Base-by-base conservation (phyloP, 2,797 vertebrate species). In the Esox masquinongy region DNA sequence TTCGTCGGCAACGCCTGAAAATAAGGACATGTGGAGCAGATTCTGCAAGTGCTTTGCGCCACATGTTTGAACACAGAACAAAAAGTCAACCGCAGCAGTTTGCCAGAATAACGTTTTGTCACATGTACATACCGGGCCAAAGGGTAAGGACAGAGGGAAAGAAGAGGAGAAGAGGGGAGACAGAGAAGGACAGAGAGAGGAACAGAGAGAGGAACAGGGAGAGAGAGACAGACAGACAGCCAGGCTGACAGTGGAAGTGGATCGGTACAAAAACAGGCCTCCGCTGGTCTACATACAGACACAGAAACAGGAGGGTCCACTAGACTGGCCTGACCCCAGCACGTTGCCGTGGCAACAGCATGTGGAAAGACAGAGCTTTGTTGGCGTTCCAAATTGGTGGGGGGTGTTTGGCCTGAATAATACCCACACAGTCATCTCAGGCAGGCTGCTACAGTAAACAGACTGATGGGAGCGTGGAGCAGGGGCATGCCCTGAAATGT, bases 301-400 rank as follows among this genome's bases (percentile, higher is more conserved):
- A 70, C 74, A 78, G 80, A 80, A 85, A 88, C 77, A 85, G 83
- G 73, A 86, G 88, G 85, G 79, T 86, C 78, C 61, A 77, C 86
- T 88, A 77, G 29, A 84, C 88, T 86, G 85, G 84, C 87, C 83
- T 90, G 90, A 91, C 91, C 88, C 78, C 64, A 82, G 85, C 79
- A 79, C 2, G 88, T 92, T 90, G 85, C 92, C 87, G 85, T 90
- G 86, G 91, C 86, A 91, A 92, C 89, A 84, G 87, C 74, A 43
- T 43, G 39, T 43, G 39, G 39, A 43, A 43, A 76, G 66, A 80
- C 77, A 81, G 85, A 82, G 83, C 88, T 88, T 85, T 88, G 88
- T 89, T 89, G 84, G 84, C 75, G 72, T 87, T 90, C 86, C 88
- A 85, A 85, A 78, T 87, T 84, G 75, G 16, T 49, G 47, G 47